Evolutionary conservation across 2,888 invertebrate species (phyloP), one percentile per base, ranked within the genome.

Genomic region (Macroteleia sp.): DNA sequence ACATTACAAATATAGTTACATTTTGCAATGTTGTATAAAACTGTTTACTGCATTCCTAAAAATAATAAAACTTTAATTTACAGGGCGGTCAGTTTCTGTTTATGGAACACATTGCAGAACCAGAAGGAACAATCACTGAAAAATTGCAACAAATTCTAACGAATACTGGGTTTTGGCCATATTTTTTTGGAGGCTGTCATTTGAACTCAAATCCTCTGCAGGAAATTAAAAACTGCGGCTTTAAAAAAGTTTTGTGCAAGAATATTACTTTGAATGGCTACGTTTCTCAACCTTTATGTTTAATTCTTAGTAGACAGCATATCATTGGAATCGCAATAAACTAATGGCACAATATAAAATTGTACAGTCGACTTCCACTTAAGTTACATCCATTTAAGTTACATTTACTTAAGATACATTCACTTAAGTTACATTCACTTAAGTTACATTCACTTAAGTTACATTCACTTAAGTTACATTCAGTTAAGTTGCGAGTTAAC

Each of bases 41-140:
- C n/a, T n/a, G n/a, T n/a, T n/a, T n/a, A n/a, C n/a, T n/a, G n/a
- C n/a, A n/a, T n/a, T n/a, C n/a, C n/a, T n/a, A n/a, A n/a, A n/a
- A n/a, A n/a, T n/a, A n/a, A n/a, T n/a, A n/a, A n/a, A n/a, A n/a
- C n/a, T 25, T 41, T 41, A 1, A 34, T 39, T 82, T 79, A 39
- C 59, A 90, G 90, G 86, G 82, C 20, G 90, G 89, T 30, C 84
- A 81, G 46, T 90, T 89, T 79, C 81, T 87, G 16, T 90, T 90
- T 50, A 80, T 90, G 78, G 90, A 90, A 54, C 90, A 90, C 67
- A 70, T 87, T 17, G 84, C 87, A 1, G 87, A 86, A 12, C 59
- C 67, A 1, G 71, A 83, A 64, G 83, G 83, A 28, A 85, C 81
- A 0, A 79, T 88, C 1, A 42, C 82, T 3, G 64, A 70, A n/a